A percentile compares a stretch with the other conserved stretches of the same genome.
Evolutionary conservation across 2,797 vertebrate species (phyloP).

Genomic region (Coranthus polyacanthus): DNA sequence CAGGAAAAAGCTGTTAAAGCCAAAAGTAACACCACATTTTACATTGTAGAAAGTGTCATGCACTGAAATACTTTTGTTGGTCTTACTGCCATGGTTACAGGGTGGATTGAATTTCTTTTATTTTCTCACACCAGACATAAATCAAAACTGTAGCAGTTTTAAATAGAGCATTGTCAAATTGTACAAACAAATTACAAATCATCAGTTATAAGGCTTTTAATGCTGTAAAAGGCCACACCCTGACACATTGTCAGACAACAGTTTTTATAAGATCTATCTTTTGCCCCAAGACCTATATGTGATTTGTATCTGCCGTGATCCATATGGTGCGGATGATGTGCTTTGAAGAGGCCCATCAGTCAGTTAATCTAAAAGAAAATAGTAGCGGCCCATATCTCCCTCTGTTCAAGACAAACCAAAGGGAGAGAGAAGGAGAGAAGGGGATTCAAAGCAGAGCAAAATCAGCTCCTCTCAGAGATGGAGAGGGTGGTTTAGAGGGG

Average conservation of each 20-base stretch:
- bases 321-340: constrained; percentile 78
- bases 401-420: constrained; percentile 73
- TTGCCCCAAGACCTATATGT: constrained; percentile 67
- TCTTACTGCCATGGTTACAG: constrained; percentile 68
- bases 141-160: constrained; percentile 34
- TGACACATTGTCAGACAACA: constrained; percentile 70
- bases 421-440: constrained; percentile 33
- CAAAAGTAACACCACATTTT: constrained; percentile 76
- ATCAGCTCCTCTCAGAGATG: constrained; percentile 79
- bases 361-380: constrained; percentile 85
- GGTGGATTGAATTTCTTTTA: constrained; percentile 64
- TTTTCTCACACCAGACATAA: constrained; percentile 45
- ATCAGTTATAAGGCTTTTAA: constrained; percentile 46
- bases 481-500: constrained; percentile 78
- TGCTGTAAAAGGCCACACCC: constrained; percentile 56
- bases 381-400: constrained; percentile 71
- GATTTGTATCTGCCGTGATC: constrained; percentile 80
- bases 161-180: constrained; percentile 44
- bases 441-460: constrained; percentile 74
- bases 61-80: constrained; percentile 64
- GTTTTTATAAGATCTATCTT: constrained; percentile 76
- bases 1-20: constrained; percentile 70
- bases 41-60: constrained; percentile 72
- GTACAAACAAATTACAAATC: constrained; percentile 66
- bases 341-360: constrained; percentile 78